A percentile compares a stretch with the other conserved stretches of the same genome.
phyloP scores from a whole-genome alignment of 1,140 invertebrate genomes.

The Hypothenemus hampei region DNA sequence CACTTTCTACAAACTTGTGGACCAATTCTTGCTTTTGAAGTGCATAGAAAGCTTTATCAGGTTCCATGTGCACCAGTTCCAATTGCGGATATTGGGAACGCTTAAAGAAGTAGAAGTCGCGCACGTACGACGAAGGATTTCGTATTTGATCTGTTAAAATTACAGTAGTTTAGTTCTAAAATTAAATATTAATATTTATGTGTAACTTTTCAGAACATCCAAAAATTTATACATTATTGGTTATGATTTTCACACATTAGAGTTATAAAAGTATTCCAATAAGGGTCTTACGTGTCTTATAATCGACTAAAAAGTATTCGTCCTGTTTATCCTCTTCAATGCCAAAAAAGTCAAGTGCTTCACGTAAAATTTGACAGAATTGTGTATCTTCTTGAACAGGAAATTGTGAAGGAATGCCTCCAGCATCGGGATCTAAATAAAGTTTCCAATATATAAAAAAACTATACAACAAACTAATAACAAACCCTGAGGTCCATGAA shows the following conservation, averaged over 20 bases:
- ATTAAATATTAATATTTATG: conserved; percentile 13
- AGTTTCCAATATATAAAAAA: too few species aligned
- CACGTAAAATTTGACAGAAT: conserved; percentile 91
- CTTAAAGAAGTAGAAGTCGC: conserved; percentile 99
- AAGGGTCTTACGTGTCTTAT: conserved; percentile 88
- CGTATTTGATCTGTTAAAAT: conserved; percentile 82
- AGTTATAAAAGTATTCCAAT: neutral
- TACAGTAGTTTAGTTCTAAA: conserved; percentile 1
- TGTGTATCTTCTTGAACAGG: conserved; percentile 98
- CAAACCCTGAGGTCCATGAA: conserved; percentile 81
- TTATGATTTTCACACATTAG: conserved; percentile 4
- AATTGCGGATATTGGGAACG: conserved; percentile 97
- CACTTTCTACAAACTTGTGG: conserved; percentile 95
- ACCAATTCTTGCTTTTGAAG: conserved; percentile 89
- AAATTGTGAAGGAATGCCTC: conserved; percentile 96
- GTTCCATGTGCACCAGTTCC: conserved; percentile 89
- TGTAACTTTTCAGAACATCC: too few species aligned
- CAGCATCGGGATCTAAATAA: conserved; percentile 71
- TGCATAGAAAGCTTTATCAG: conserved; percentile 84
- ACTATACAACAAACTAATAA: too few species aligned
- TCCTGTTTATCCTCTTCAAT: conserved; percentile 86
- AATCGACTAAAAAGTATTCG: conserved; percentile 93
- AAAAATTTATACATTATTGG: too few species aligned
- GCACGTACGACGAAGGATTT: conserved; percentile 87
- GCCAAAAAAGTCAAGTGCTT: conserved; percentile 96